Base-by-base conservation (phyloP, 2,113 vertebrate species). In the Axis porcinus region DNA sequence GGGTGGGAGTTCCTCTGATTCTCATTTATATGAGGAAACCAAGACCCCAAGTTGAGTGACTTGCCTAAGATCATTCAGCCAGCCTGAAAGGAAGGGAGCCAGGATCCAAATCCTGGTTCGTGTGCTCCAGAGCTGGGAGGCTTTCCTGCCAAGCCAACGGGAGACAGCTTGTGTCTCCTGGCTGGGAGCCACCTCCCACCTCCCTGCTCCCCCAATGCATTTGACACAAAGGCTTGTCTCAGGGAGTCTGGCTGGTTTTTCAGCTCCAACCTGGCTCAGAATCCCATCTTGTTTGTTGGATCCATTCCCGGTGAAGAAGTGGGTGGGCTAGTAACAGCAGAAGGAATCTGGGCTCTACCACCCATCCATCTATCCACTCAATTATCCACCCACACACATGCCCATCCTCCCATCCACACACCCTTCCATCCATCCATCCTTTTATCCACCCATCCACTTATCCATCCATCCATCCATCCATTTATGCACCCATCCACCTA, bases 101-200 rank as follows among this genome's bases (percentile, higher is more conserved):
- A 45, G 36, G 78, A 36, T 7, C 25, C 76, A 36, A 21, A 52
- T 30, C 8, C 55, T 5, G 91, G 86, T 58, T 45, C 27, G 4
- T 4, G 2, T 13, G 27, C 50, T 55, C 23, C 28, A 23, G 88
- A 67, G 40, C 47, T 5, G 93, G 87, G 62, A 58, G 67, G 85
- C 8, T 83, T 45, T 82, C 57, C 83, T 74, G 25, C 57, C 62
- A 79, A 89, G 89, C 93, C 88, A 50, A 50, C 23, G 16, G 88
- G 62, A 96, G 97, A 76, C 67, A 86, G 93, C 90, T 54, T 94
- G 64, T 67, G 84, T 86, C 89, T 93, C 60, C 96, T 92, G 81
- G 93, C 94, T 7, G 6, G 58, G 64, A 45, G 95, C 97, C 95
- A 92, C 88, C 13, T 3, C 85, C 93, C 52, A 79, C 79, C 67